Evolutionary conservation across 2,113 vertebrate species (phyloP), one percentile per base, ranked within the genome.

Genomic region (Oryzias celebensis): DNA sequence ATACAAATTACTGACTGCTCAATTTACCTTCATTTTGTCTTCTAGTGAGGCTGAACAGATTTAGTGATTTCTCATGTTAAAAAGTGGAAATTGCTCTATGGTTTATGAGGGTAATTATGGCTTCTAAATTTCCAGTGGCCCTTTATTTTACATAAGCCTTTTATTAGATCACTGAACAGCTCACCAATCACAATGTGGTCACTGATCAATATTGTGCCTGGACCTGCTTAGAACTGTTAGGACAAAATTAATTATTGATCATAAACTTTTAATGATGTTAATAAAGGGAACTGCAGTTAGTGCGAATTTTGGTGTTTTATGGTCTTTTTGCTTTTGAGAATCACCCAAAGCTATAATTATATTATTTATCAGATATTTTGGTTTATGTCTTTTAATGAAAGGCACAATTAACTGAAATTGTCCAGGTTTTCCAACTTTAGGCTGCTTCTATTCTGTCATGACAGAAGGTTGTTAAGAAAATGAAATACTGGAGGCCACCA

Each of bases 211-310:
- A 66, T 49, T 47, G 20, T 47, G 20, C 49, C 57, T 47, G 26
- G 43, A 41, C 23, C 58, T 71, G 51, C 77, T 79, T 77, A 16
- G 67, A 42, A 42, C 73, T 77, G 52, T 48, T 47, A 45, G 28
- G 43, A 43, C 10, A 64, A 23, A 71, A 72, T 70, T 1, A 64
- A 65, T 77, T 66, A 78, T 81, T 63, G 59, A 79, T 80, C 66
- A 58, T 77, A 49, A 69, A 62, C 53, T 54, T 82, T 52, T 44
- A 76, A 58, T 67, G 51, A 22, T 41, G 6, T 55, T 59, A 65
- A 85, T 65, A 14, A 43, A 43, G 16, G 24, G 70, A 72, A 46
- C 43, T n/a, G 5, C 55, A 28, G 13, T 65, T 58, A 53, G 56
- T 70, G 23, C 43, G 10, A 42, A 4, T 64, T 14, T 52, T 41